Percentiles rank a stretch among this genome's conserved stretches.
Conservation (phyloP, 2,797 vertebrate species). For the Danio aesculapii region DNA sequence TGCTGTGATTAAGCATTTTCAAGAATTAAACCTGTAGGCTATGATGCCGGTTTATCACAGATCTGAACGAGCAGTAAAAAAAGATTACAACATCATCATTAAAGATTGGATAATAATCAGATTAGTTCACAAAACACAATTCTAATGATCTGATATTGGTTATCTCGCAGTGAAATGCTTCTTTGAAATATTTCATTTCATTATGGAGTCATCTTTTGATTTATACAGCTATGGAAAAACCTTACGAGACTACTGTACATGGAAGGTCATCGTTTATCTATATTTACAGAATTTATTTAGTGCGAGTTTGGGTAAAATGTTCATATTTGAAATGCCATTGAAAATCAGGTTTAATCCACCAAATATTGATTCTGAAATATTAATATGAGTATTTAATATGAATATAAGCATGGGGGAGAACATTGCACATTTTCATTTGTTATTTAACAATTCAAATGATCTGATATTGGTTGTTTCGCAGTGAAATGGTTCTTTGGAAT, state of each 20-base stretch:
- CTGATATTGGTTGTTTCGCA: slow-evolving; percentile 1
- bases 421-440: too few species aligned
- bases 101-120: not conserved
- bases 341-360: too few species aligned
- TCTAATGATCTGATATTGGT: not conserved
- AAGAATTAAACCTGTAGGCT: slow-evolving; percentile 6
- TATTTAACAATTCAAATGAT: not conserved
- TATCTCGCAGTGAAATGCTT: not conserved
- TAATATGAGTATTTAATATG: too few species aligned
- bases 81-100: slow-evolving; percentile 12
- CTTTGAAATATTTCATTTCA: not conserved
- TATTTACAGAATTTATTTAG: too few species aligned
- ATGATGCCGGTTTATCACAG: slow-evolving; percentile 14
- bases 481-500: not conserved
- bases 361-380: too few species aligned
- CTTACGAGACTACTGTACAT: too few species aligned
- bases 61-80: not conserved
- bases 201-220: too few species aligned
- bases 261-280: too few species aligned
- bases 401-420: too few species aligned
- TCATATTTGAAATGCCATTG: too few species aligned
- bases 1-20: slow-evolving; percentile 24
- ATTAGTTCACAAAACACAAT: not conserved
- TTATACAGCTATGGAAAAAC: too few species aligned
- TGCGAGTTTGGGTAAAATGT: too few species aligned